A percentile compares a stretch with the other conserved stretches of the same genome.
Conservation (phyloP, 2,797 vertebrate species). For the Cyprinodon diabolis region DNA sequence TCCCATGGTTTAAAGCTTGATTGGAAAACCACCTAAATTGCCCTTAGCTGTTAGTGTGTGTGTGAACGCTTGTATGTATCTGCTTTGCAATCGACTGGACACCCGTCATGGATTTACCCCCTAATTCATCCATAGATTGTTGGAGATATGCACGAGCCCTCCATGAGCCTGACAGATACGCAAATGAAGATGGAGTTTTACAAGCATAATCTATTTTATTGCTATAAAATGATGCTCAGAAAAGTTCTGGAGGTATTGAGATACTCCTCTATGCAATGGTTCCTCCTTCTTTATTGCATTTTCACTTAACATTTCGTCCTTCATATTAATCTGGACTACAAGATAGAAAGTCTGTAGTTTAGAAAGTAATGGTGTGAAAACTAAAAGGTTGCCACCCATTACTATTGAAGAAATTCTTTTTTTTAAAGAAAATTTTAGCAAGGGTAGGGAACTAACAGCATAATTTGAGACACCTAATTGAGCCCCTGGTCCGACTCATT, state of each 20-base stretch:
- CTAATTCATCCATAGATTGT: too few relatives aligned
- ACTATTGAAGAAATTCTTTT: neutral
- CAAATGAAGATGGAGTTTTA: too few relatives aligned
- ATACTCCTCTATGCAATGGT: neutral
- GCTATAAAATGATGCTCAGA: neutral
- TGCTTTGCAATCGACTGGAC: too few relatives aligned
- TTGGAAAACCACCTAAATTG: too few relatives aligned
- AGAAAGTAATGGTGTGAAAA: neutral
- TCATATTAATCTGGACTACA: neutral
- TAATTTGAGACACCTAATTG: neutral
- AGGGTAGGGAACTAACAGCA: neutral
- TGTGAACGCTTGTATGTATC: too few relatives aligned
- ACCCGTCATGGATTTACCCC: too few relatives aligned
- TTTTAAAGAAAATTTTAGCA: neutral
- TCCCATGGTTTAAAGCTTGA: too few relatives aligned
- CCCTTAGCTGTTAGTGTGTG: too few relatives aligned
- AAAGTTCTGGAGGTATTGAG: neutral
- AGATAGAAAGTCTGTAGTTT: neutral
- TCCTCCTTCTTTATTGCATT: neutral
- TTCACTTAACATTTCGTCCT: neutral
- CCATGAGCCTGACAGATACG: too few relatives aligned
- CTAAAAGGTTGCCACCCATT: neutral
- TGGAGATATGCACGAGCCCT: too few relatives aligned
- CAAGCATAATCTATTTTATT: too few relatives aligned
- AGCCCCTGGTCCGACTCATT: neutral